Evolutionary conservation across 2,113 vertebrate genomes (phyloP).

Genomic region (Poicephalus gulielmi): DNA sequence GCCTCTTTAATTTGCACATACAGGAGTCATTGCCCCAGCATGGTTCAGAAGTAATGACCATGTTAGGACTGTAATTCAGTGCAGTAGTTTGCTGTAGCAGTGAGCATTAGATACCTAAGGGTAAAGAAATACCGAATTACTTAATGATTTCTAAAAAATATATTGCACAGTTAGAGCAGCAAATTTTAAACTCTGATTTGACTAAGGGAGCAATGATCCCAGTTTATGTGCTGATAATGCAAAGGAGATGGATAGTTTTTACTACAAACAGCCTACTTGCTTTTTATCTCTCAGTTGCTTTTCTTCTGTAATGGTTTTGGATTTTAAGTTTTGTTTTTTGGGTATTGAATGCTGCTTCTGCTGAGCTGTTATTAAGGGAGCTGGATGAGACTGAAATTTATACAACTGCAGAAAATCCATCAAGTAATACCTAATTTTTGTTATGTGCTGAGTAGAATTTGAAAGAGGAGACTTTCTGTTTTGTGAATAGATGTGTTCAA

Average conservation of each 20-base stretch:
- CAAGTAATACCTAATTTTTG: background rate
- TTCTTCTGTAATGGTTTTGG: background rate
- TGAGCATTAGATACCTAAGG: background rate
- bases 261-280: background rate
- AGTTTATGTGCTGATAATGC: background rate
- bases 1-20: slow-evolving; percentile 56
- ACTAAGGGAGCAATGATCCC: background rate
- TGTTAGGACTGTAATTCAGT: slow-evolving; percentile 17
- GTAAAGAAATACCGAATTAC: slow-evolving; percentile 8
- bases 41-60: slow-evolving; percentile 39
- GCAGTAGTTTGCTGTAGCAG: background rate
- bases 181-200: background rate
- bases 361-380: background rate
- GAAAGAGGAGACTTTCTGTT: background rate
- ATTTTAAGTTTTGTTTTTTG: background rate
- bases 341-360: background rate
- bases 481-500: background rate
- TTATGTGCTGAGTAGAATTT: background rate
- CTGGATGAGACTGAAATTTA: background rate
- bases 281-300: background rate
- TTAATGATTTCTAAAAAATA: background rate
- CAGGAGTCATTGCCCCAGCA: slow-evolving; percentile 15
- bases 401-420: background rate
- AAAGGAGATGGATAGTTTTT: background rate
- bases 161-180: background rate